Evolutionary conservation across 2,113 vertebrate genomes (phyloP), one percentile per base, ranked within the genome.

Genomic region (Phaethon lepturus): DNA sequence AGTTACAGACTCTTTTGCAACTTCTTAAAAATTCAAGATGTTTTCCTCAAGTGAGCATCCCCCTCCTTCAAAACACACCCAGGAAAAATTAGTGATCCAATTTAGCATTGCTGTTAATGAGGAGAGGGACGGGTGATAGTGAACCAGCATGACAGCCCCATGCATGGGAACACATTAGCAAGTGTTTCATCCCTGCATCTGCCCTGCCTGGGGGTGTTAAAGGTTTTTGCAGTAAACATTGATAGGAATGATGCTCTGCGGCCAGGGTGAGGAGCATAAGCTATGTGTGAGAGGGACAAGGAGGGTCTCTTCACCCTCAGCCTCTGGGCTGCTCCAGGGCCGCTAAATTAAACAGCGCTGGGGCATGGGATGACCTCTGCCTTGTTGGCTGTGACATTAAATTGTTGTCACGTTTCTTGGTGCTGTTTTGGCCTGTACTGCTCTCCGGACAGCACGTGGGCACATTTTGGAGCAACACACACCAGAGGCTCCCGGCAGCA

Each of bases 11-110:
- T 91, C 62, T 92, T 86, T 60, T 64, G 55, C 76, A 92, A 63
- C 79, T 49, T 88, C 62, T 96, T 58, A 60, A 86, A 83, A 90
- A 76, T 60, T 81, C 26, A 71, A 96, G 81, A 95, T 91, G 58
- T 58, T 92, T 96, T 85, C 1, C 1, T 63, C 42, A 38, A 82
- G 44, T 44, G 29, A 86, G 35, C 16, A 73, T 25, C 25, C 4
- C 24, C 11, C 7, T 66, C 26, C 44, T 87, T 81, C 40, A n/a
- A 74, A 94, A 93, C 0, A 1, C 33, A 44, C 7, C 9, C 15
- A 49, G 75, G n/a, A 69, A 88, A 86, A 59, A 91, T 40, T 12
- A 74, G 23, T 6, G 13, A 75, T 63, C 11, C 15, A 8, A 6
- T 62, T 73, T 31, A 59, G 3, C 31, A 6, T 23, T 47, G 15